These are phyloP conservation scores for Dioctria linearis DNA, from an alignment of 2,888 invertebrate genomes.

Conservation along the genomic window DNA sequence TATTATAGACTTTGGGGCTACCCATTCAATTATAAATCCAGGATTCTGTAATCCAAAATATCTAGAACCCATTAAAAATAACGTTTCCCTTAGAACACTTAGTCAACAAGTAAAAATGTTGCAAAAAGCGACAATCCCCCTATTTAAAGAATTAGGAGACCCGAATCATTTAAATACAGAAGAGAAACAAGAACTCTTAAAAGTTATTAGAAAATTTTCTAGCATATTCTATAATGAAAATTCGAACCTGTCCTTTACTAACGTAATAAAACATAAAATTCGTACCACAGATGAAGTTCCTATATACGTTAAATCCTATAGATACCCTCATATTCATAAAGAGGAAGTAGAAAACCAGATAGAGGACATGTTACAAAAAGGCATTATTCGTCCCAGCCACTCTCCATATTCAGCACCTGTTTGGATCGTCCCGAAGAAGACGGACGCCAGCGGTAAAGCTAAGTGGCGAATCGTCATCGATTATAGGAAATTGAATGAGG, in stretches of 20 bases:
- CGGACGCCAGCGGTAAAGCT: too few relatives aligned
- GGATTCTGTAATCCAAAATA: not conserved
- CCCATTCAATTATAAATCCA: slow-evolving; percentile 5
- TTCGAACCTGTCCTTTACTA: not conserved
- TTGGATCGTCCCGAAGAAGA: too few relatives aligned
- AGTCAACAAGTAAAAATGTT: too few relatives aligned
- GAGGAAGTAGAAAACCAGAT: not conserved
- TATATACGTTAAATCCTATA: not conserved
- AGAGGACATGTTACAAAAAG: too few relatives aligned
- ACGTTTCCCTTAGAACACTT: not conserved
- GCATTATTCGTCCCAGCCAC: too few relatives aligned
- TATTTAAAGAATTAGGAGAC: too few relatives aligned
- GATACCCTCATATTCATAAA: slow-evolving; percentile 1
- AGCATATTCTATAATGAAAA: not conserved
- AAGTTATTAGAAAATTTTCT: not conserved
- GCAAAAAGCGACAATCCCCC: too few relatives aligned
- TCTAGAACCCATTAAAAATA: not conserved
- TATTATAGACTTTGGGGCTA: not conserved
- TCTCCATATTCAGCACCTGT: too few relatives aligned
- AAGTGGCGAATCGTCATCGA: too few relatives aligned
- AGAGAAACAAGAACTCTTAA: not conserved
- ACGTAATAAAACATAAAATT: slow-evolving; percentile 8
- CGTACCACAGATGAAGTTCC: not conserved
- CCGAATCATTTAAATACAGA: not conserved
- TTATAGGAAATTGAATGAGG: too few relatives aligned